Percentiles rank a stretch among this genome's conserved stretches.
Evolutionary conservation across 1,140 invertebrate genomes (phyloP).

Genomic region (Episyrphus balteatus): DNA sequence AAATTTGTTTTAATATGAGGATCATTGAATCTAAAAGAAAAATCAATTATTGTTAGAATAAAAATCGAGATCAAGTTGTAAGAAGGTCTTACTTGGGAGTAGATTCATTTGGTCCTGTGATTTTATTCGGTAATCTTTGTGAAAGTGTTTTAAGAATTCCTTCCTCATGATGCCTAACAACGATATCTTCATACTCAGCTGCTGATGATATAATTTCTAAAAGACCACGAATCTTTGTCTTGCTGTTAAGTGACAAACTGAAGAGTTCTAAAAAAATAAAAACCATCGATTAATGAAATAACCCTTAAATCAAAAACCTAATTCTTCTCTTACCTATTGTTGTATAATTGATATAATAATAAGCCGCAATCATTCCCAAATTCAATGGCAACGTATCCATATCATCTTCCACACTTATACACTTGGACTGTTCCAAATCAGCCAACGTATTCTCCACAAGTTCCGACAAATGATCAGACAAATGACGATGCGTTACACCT

Average conservation of each 20-base stretch:
- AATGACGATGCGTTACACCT: constrained; percentile 88
- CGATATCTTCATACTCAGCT: constrained; percentile 90
- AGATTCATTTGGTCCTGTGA: constrained; percentile 44
- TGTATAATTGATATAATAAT: constrained; percentile 99
- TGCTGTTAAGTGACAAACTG: constrained; percentile 89
- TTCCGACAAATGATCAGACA: constrained; percentile 98
- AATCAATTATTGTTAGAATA: neutral
- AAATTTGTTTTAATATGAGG: constrained; percentile 97
- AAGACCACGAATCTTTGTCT: constrained; percentile 94
- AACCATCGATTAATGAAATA: neutral
- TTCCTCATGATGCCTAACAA: constrained; percentile 93
- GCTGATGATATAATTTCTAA: constrained; percentile 97
- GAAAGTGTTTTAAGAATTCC: constrained; percentile 73
- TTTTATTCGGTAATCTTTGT: constrained; percentile 66
- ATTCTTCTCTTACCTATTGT: constrained; percentile 66
- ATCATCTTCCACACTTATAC: constrained; percentile 95
- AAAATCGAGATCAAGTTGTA: neutral
- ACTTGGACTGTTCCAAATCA: constrained; percentile 96
- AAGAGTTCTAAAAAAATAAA: constrained; percentile 68
- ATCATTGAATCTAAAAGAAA: constrained; percentile 67
- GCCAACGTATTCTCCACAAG: constrained; percentile 91
- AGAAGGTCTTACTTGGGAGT: constrained; percentile 40
- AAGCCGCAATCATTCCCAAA: constrained; percentile 99
- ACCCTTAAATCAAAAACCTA: neutral
- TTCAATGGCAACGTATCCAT: constrained; percentile 94